phyloP scores from a whole-genome alignment of 2,113 vertebrate species.

The Dasypus novemcinctus region DNA sequence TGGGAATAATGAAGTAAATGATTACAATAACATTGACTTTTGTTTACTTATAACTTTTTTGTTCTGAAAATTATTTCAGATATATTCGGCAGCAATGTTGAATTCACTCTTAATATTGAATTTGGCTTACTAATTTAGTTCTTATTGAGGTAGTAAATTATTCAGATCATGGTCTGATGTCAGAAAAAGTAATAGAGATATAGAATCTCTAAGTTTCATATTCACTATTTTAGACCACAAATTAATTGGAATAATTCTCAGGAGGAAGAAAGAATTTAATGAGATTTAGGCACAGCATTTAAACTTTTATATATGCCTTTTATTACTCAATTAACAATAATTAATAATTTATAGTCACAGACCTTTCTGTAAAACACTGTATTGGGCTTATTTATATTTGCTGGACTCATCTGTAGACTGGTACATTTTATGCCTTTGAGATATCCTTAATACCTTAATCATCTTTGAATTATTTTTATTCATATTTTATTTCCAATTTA shows the following conservation, averaged over 20 bases:
- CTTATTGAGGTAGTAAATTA: slow-evolving; percentile 23
- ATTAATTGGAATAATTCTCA: slow-evolving; percentile 38
- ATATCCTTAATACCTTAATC: background rate
- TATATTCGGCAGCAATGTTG: slow-evolving; percentile 5
- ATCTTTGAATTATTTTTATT: slow-evolving; percentile 25
- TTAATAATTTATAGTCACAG: background rate
- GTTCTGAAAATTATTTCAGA: slow-evolving; percentile 14
- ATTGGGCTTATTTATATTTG: background rate
- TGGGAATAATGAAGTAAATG: slow-evolving; percentile 5
- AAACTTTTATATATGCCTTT: background rate
- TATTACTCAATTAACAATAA: slow-evolving; percentile 43
- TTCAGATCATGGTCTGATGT: background rate
- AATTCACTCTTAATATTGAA: slow-evolving; percentile 17
- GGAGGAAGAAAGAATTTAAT: slow-evolving; percentile 14
- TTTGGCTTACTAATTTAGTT: slow-evolving; percentile 48
- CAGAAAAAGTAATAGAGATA: background rate
- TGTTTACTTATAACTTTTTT: slow-evolving; percentile 11
- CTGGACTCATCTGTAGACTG: background rate
- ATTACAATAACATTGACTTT: background rate
- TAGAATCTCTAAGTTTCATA: background rate
- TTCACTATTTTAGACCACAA: background rate
- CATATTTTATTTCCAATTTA: background rate
- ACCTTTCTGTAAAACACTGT: background rate
- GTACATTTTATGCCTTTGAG: background rate
- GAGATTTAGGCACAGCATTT: background rate